Conservation (phyloP, 2,888 invertebrate genomes). For the Nymphalis urticae region DNA sequence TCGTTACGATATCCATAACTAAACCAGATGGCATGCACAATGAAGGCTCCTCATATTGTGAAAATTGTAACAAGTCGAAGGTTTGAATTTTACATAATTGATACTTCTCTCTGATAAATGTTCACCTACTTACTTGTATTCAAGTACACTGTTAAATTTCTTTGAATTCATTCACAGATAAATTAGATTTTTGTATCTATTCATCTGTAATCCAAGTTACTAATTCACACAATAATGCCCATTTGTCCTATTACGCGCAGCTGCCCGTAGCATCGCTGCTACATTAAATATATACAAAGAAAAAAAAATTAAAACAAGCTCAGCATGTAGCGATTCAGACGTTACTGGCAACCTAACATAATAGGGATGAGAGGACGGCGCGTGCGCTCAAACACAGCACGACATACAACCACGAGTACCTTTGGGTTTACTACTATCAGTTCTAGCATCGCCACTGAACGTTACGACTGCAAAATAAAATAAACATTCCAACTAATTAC, state of each 20-base stretch:
- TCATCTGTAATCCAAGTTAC: too few relatives aligned
- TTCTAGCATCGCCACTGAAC: slow-evolving; percentile 70
- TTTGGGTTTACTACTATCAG: slow-evolving; percentile 61
- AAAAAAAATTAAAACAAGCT: slow-evolving; percentile 22
- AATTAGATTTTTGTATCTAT: too few relatives aligned
- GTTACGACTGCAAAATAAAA: slow-evolving; percentile 74
- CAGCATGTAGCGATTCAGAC: background rate
- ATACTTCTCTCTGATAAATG: background rate
- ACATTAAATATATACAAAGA: slow-evolving; percentile 6
- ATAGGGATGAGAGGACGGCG: background rate
- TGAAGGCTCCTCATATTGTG: slow-evolving; percentile 11
- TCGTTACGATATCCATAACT: slow-evolving; percentile 3
- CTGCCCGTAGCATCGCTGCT: background rate
- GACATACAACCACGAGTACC: slow-evolving; percentile 51
- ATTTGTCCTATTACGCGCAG: too few relatives aligned
- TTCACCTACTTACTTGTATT: background rate
- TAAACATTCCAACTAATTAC: slow-evolving; percentile 30
- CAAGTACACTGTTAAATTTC: background rate
- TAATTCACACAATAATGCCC: background rate
- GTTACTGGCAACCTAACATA: background rate
- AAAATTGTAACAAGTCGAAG: slow-evolving; percentile 12
- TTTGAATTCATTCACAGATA: too few relatives aligned
- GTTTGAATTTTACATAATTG: background rate
- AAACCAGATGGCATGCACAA: slow-evolving; percentile 45
- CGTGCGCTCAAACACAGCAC: slow-evolving; percentile 41